A percentile compares a stretch with the other conserved stretches of the same genome.
Conservation (phyloP, 2,797 vertebrate genomes). For the Onychomys torridus region DNA sequence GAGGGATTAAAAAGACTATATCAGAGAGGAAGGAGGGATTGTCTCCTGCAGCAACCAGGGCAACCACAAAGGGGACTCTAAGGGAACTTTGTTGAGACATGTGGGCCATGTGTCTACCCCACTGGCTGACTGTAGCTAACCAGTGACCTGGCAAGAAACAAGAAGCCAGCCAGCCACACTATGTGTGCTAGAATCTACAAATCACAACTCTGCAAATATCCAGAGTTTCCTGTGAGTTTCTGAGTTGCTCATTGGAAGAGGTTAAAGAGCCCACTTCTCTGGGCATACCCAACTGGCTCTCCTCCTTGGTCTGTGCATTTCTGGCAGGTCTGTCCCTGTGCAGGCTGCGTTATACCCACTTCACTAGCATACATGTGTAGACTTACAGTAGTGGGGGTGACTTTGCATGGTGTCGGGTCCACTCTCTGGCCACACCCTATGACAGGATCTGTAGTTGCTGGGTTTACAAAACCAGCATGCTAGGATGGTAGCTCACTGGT, state of each 20-base stretch:
- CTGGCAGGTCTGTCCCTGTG: background rate
- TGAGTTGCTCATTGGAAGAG: slow-evolving; percentile 58
- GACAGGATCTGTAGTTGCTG: background rate
- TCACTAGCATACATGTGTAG: background rate
- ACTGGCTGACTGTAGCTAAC: slow-evolving; percentile 12
- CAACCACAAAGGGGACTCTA: slow-evolving; percentile 6
- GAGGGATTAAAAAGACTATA: background rate
- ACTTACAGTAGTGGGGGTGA: background rate
- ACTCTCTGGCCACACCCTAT: background rate
- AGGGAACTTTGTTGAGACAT: slow-evolving; percentile 32
- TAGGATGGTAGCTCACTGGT: background rate
- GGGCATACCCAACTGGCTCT: background rate
- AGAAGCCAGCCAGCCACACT: slow-evolving; percentile 8
- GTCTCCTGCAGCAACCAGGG: background rate
- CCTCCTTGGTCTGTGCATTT: background rate
- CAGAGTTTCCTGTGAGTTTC: slow-evolving; percentile 73
- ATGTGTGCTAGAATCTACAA: slow-evolving; percentile 71
- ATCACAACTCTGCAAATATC: slow-evolving; percentile 70
- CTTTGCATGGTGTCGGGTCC: background rate
- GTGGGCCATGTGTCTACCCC: background rate
- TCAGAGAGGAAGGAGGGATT: background rate
- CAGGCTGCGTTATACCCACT: background rate
- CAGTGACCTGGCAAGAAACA: slow-evolving; percentile 12
- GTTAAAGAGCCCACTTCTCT: slow-evolving; percentile 51
- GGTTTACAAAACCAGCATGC: background rate